phyloP scores from a whole-genome alignment of 2,113 vertebrate species.

The Esox niger region DNA sequence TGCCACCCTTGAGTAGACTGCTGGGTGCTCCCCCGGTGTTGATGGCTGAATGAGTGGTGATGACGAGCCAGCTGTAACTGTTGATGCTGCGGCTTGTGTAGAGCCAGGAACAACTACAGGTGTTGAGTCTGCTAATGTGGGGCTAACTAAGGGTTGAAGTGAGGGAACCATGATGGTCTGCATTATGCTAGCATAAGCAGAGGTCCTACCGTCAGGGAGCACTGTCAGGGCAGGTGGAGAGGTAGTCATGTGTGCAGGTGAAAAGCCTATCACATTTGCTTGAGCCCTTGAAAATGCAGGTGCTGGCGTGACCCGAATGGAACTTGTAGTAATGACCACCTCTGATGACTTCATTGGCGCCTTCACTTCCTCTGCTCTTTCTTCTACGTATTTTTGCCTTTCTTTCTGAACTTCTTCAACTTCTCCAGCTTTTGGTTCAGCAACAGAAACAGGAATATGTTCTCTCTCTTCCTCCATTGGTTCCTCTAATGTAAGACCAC shows the following conservation, averaged over 20 bases:
- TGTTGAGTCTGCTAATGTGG: conserved; percentile 20
- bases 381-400: conserved; percentile 28
- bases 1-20: conserved; percentile 76
- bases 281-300: conserved; percentile 40
- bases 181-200: conserved; percentile 90
- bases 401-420: conserved; percentile 29
- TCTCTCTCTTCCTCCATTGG: conserved; percentile 44
- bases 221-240: conserved; percentile 56
- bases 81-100: conserved; percentile 7
- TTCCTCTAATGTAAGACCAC: conserved; percentile 5
- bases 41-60: conserved; percentile 30
- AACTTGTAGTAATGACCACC: conserved; percentile 56
- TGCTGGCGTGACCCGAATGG: conserved; percentile 49
- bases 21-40: conserved; percentile 68
- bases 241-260: conserved; percentile 47
- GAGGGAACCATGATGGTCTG: conserved; percentile 80
- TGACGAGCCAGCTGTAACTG: conserved; percentile 23
- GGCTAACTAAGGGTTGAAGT: conserved; percentile 42
- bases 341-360: conserved; percentile 51
- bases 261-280: conserved; percentile 4
- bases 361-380: conserved; percentile 39
- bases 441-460: conserved; percentile 14
- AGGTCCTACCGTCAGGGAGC: conserved; percentile 73
- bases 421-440: conserved; percentile 41
- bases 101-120: conserved; percentile 23